Base-by-base conservation (phyloP, 2,888 invertebrate species). In the Taenaris catops region DNA sequence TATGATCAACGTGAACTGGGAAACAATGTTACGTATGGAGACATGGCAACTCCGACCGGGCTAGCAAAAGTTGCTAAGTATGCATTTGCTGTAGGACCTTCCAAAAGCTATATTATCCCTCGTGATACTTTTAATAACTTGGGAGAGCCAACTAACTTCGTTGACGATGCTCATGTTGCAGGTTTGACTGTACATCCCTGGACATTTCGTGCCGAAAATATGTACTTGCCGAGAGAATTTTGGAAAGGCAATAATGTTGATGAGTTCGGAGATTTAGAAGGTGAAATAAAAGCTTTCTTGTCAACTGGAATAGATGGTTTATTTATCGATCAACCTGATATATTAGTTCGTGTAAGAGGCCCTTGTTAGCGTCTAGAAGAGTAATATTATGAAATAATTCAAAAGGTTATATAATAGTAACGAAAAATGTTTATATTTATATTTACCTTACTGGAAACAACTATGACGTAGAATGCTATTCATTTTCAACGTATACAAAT, bases 301-400 rank as follows among this genome's bases (percentile, higher is more conserved):
- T 64, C 60, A 4, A 59, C 80, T 12, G 84, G 83, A 9, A 63
- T 86, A 17, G 84, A 86, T 25, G 84, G 84, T 2, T 52, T 80
- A 1, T 86, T 86, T 44, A 58, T 66, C 31, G 84, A 86, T 38
- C 81, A 86, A 44, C 83, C 84, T n/a, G 72, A 86, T 45, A 58
- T 69, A 14, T 20, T 51, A 7, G 20, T 41, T 17, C 41, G 44
- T 3, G 31, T 48, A 8, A 42, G 43, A 39, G 41, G 42, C 4
- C 7, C 25, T 3, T 50, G 46, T 36, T 33, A 20, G 17, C 3
- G 17, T 4, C n/a, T n/a, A n/a, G n/a, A n/a, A n/a, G n/a, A n/a
- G n/a, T n/a, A n/a, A n/a, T n/a, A n/a, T n/a, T n/a, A n/a, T n/a
- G n/a, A n/a, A n/a, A n/a, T n/a, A n/a, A n/a, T n/a, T n/a, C n/a